Conservation (phyloP, 2,797 vertebrate species). For the Sebastes steindachneri region DNA sequence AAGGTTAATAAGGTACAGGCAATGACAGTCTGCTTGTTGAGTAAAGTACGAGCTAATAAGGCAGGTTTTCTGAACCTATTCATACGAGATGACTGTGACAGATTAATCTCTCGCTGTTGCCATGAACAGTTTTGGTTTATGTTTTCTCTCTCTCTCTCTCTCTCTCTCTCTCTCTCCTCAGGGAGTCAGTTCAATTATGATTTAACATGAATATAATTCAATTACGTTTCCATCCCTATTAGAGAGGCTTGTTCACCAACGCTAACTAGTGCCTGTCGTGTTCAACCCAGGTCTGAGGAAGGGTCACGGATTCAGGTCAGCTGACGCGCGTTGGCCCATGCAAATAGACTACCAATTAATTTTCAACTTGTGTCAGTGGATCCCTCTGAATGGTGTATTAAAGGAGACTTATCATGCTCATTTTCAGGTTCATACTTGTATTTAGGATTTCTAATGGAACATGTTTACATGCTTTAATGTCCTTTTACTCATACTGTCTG, state of each 20-base stretch:
- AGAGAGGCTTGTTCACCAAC: neutral
- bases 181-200: conserved; percentile 1
- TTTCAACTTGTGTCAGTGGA: neutral
- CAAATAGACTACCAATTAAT: neutral
- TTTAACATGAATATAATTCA: conserved; percentile 1
- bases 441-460: neutral
- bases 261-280: neutral
- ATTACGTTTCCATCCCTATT: neutral
- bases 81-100: conserved; percentile 14
- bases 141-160: neutral
- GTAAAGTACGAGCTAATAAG: neutral
- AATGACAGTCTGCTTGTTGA: neutral
- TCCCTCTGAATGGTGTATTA: neutral
- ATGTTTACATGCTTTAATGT: neutral
- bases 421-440: neutral
- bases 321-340: neutral
- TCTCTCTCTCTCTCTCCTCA: neutral
- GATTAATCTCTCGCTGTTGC: conserved; percentile 6
- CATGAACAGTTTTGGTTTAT: neutral
- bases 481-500: neutral
- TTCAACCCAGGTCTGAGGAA: neutral
- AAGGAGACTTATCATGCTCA: neutral
- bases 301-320: neutral
- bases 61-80: conserved; percentile 1
- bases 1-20: conserved; percentile 9